Percentiles rank a stretch among this genome's conserved stretches.
These are phyloP conservation scores for Rhinichthys osculus DNA, from an alignment of 2,797 vertebrate genomes.

Conservation along the genomic window DNA sequence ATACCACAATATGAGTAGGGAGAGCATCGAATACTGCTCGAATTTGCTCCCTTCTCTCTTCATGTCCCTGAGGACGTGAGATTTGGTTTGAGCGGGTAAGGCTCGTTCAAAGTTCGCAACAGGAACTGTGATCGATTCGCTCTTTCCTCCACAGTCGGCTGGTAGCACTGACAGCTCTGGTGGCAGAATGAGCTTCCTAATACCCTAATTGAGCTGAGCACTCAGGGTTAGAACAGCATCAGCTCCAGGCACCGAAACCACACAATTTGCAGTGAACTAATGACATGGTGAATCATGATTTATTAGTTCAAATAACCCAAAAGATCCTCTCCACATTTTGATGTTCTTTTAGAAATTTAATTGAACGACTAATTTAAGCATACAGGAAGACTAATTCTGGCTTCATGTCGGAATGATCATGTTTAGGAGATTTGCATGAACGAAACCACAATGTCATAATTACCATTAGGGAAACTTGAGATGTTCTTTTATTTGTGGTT, in stretches of 20 bases:
- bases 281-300: slow-evolving; percentile 67
- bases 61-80: slow-evolving; percentile 58
- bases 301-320: slow-evolving; percentile 73
- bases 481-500: background rate
- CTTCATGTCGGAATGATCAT: slow-evolving; percentile 2
- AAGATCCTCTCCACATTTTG: slow-evolving; percentile 63
- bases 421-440: slow-evolving; percentile 2
- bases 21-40: slow-evolving; percentile 60
- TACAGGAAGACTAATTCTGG: background rate
- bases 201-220: slow-evolving; percentile 70
- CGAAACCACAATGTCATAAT: background rate
- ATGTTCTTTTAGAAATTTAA: slow-evolving; percentile 65
- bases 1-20: slow-evolving; percentile 47
- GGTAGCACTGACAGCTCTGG: slow-evolving; percentile 64
- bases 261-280: slow-evolving; percentile 73
- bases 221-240: slow-evolving; percentile 56
- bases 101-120: slow-evolving; percentile 66
- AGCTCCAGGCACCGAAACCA: slow-evolving; percentile 69
- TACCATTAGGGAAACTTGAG: background rate
- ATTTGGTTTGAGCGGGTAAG: slow-evolving; percentile 59
- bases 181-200: slow-evolving; percentile 61
- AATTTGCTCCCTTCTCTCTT: slow-evolving; percentile 49
- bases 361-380: slow-evolving; percentile 64
- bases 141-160: slow-evolving; percentile 65
- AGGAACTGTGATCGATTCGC: slow-evolving; percentile 68